Conservation (phyloP, 2,797 vertebrate species). For the Trachops cirrhosus region DNA sequence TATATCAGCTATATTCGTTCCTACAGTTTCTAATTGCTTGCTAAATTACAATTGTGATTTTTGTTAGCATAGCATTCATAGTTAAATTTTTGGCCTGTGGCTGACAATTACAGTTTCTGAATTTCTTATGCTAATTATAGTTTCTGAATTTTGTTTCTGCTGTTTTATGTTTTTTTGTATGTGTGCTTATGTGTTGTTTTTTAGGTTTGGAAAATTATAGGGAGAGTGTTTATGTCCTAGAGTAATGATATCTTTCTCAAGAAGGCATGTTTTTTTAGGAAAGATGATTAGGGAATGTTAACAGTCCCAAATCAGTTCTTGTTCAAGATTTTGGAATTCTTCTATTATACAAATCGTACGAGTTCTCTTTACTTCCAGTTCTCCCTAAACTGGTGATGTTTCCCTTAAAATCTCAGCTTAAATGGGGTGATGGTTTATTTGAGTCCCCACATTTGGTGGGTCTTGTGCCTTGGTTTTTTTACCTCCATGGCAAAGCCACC, state of each 20-base stretch:
- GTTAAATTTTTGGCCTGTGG: neutral
- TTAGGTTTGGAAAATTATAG: neutral
- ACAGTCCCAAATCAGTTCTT: neutral
- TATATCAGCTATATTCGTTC: neutral
- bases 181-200: neutral
- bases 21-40: neutral
- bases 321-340: neutral
- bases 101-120: conserved; percentile 14
- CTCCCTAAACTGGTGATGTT: neutral
- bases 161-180: neutral
- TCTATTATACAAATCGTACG: neutral
- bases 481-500: neutral
- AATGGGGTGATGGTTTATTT: neutral
- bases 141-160: conserved; percentile 25
- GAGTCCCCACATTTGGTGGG: neutral
- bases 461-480: neutral
- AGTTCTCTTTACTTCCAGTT: neutral
- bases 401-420: neutral
- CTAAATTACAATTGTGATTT: neutral
- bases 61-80: neutral
- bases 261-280: neutral
- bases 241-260: neutral
- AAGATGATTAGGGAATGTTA: neutral
- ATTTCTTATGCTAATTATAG: neutral
- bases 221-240: neutral